Percentiles rank a stretch among this genome's conserved stretches.
These are phyloP conservation scores for Gonioctena quinquepunctata DNA, from an alignment of 1,140 invertebrate species.

Conservation along the genomic window DNA sequence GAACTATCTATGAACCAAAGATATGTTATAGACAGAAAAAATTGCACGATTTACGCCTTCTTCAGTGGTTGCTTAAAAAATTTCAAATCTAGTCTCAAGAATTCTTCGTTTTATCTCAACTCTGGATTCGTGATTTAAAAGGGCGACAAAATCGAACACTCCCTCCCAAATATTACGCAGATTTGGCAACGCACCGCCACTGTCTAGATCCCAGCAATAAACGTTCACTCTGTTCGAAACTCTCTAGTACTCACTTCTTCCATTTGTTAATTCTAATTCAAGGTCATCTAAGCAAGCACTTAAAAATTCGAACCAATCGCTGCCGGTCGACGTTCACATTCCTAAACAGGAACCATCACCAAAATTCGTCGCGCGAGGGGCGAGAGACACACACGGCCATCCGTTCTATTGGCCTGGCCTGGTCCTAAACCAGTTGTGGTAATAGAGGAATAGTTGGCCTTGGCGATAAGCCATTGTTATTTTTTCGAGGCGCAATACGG, in stretches of 20 bases:
- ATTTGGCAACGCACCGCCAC: neutral
- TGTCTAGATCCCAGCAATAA: neutral
- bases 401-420: neutral
- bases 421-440: neutral
- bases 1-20: no score
- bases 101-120: no score
- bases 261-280: slow-evolving; percentile 34
- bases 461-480: slow-evolving; percentile 16
- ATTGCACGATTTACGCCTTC: no score
- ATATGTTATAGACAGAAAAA: no score
- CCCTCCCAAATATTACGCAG: no score
- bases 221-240: neutral
- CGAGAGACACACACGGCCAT: neutral
- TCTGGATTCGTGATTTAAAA: no score
- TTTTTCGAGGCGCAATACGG: neutral
- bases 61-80: no score
- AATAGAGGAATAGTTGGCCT: slow-evolving; percentile 13
- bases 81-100: no score
- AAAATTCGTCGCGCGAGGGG: neutral
- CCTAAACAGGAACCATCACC: slow-evolving; percentile 20
- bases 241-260: slow-evolving; percentile 11
- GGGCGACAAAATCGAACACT: no score
- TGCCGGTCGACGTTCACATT: neutral
- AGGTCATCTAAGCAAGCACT: slow-evolving; percentile 32
- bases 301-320: slow-evolving; percentile 20